Evolutionary conservation across 1,140 invertebrate genomes (phyloP).

Genomic region (Semibalanus balanoides): DNA sequence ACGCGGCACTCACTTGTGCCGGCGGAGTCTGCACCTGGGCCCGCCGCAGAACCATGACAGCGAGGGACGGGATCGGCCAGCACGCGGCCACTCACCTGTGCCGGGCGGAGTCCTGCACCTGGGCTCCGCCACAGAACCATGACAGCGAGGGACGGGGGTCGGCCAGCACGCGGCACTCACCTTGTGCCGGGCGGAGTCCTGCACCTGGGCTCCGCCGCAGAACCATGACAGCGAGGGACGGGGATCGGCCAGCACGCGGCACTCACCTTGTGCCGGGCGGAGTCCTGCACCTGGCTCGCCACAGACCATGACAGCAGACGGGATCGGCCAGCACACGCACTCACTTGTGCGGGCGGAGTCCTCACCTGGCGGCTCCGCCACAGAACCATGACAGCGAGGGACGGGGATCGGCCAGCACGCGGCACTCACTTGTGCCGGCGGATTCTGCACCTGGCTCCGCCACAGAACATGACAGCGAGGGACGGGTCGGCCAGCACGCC

Average conservation of each 20-base stretch:
- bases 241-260: slow-evolving; percentile 85
- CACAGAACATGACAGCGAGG: slow-evolving; percentile 87
- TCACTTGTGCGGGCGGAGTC: slow-evolving; percentile 47
- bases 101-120: slow-evolving; percentile 43
- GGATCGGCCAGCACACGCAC: slow-evolving; percentile 89
- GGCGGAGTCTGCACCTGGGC: too few relatives aligned
- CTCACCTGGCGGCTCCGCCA: slow-evolving; percentile 57
- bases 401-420: slow-evolving; percentile 82
- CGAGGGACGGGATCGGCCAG: too few relatives aligned
- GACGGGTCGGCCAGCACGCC: slow-evolving; percentile 90
- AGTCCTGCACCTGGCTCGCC: slow-evolving; percentile 58
- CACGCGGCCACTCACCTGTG: too few relatives aligned
- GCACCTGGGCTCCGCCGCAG: slow-evolving; percentile 63
- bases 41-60: too few relatives aligned
- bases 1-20: too few relatives aligned
- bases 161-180: slow-evolving; percentile 88
- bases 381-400: slow-evolving; percentile 85
- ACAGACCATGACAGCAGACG: slow-evolving; percentile 82
- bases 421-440: slow-evolving; percentile 57
- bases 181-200: slow-evolving; percentile 38
- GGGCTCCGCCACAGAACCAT: slow-evolving; percentile 77
- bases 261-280: slow-evolving; percentile 49
- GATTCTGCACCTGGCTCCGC: slow-evolving; percentile 56
- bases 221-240: slow-evolving; percentile 81
- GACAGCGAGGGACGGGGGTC: slow-evolving; percentile 77